Base-by-base conservation (phyloP, 2,113 vertebrate species). In the Lophotis ruficrista region DNA sequence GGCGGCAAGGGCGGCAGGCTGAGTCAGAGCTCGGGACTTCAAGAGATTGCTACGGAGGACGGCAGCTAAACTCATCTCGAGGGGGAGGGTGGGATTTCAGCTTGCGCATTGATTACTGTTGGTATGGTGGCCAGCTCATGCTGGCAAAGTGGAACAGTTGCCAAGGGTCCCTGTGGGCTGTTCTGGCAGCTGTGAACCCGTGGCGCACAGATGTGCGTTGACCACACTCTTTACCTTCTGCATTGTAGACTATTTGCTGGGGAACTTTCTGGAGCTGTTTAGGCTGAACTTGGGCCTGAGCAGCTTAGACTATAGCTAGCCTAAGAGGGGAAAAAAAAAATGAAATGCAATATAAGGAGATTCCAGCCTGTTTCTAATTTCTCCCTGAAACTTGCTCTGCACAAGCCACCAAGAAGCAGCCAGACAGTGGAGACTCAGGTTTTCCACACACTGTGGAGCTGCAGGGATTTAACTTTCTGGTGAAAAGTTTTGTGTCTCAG, bases 151-250 rank as follows among this genome's bases (percentile, higher is more conserved):
- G 27, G 28, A 7, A 4, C 28, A 33, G 50, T 54, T 60, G 64
- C 77, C 28, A 27, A 30, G n/a, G 31, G 60, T 50, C 35, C 66
- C 50, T 18, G 27, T 38, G 71, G 38, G 45, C 65, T 85, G 38
- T 70, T 72, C 50, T 13, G 50, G 56, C 48, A 82, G 43, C 69
- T 72, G 2, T 2, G 7, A 57, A 48, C 33, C 33, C 21, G 13
- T 2, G 0, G 50, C 12, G 14, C 13, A 1, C 6, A 22, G 48
- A 35, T 20, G 8, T 37, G 61, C 0, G 1, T 53, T 71, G 37
- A 16, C 17, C 23, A 1, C 28, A 27, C n/a, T 25, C 21, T 69
- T 60, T 73, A 69, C 33, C 35, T 85, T 64, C 41, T 73, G 11
- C 15, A 3, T 53, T 3, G 4, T 45, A 56, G 48, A 10, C 23